These are phyloP conservation scores for Falco peregrinus DNA, from an alignment of 2,797 vertebrate genomes.

Conservation along the genomic window DNA sequence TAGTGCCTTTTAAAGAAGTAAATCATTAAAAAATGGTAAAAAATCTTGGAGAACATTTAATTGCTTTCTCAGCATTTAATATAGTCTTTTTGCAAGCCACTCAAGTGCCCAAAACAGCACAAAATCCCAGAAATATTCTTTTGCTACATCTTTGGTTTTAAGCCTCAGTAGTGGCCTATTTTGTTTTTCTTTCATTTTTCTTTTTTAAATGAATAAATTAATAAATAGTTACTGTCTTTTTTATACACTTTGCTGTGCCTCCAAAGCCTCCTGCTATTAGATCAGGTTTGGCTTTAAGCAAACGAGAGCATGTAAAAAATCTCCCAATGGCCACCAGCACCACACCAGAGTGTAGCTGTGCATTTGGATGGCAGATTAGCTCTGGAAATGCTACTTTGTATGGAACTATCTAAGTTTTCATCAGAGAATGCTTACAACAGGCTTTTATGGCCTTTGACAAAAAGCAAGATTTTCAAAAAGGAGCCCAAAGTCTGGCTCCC, in stretches of 20 bases:
- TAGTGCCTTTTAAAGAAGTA: not conserved
- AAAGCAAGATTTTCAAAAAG: not conserved
- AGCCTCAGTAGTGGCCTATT: not conserved
- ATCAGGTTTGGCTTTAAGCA: not conserved
- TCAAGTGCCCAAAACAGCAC: not conserved
- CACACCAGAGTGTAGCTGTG: fast-evolving
- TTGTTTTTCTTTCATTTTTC: slow-evolving; percentile 1
- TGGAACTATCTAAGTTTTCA: not conserved
- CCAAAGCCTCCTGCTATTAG: slow-evolving; percentile 26
- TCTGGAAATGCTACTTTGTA: slow-evolving; percentile 9
- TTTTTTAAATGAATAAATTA: not conserved
- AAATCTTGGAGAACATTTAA: not conserved
- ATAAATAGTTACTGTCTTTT: not conserved
- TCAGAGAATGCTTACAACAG: not conserved
- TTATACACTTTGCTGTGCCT: not conserved
- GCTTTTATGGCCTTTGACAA: not conserved
- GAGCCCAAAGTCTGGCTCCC: not conserved
- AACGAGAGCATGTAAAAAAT: not conserved
- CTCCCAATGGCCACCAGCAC: not conserved
- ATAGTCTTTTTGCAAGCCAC: not conserved
- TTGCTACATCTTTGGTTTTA: not conserved
- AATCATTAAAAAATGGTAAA: not conserved
- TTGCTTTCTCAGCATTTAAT: not conserved
- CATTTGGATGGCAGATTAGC: slow-evolving; percentile 10
- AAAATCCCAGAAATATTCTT: slow-evolving; percentile 1